phyloP scores from a whole-genome alignment of 2,113 vertebrate genomes.

The Plectropomus leopardus region DNA sequence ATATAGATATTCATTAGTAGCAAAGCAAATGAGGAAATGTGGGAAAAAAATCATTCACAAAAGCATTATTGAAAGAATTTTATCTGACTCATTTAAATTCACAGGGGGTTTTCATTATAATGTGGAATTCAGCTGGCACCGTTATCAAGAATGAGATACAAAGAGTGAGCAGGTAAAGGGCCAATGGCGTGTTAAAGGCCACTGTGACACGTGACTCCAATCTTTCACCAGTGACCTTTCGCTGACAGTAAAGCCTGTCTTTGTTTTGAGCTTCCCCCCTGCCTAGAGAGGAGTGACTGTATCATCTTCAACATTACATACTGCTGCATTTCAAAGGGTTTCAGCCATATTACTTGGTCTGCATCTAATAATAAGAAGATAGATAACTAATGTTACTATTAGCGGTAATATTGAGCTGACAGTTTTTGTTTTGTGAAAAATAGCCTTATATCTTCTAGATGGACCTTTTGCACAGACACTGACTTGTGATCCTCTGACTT shows the following conservation, averaged over 20 bases:
- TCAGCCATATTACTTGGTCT: not conserved
- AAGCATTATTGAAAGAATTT: conserved; percentile 7
- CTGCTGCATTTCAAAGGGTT: not conserved
- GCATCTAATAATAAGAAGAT: too few relatives aligned
- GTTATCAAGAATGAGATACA: conserved; percentile 17
- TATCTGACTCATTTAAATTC: conserved; percentile 13
- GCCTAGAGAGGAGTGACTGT: not conserved
- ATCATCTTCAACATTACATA: not conserved
- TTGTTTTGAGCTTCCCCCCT: not conserved
- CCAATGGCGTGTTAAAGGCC: conserved; percentile 34
- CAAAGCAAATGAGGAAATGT: not conserved
- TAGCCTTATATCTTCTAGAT: too few relatives aligned
- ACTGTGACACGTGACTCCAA: conserved; percentile 16
- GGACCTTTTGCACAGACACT: too few relatives aligned
- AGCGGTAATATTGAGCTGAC: too few relatives aligned
- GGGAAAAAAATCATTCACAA: not conserved
- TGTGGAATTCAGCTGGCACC: not conserved
- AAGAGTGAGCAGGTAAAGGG: conserved; percentile 23
- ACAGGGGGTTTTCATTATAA: conserved; percentile 8
- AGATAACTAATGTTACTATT: not conserved
- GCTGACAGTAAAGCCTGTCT: conserved; percentile 26
- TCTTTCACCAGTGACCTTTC: conserved; percentile 46
- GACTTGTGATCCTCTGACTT: too few relatives aligned
- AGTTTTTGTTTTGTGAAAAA: not conserved
- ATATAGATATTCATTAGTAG: not conserved